phyloP scores from a whole-genome alignment of 2,113 vertebrate genomes.

The Suncus etruscus region DNA sequence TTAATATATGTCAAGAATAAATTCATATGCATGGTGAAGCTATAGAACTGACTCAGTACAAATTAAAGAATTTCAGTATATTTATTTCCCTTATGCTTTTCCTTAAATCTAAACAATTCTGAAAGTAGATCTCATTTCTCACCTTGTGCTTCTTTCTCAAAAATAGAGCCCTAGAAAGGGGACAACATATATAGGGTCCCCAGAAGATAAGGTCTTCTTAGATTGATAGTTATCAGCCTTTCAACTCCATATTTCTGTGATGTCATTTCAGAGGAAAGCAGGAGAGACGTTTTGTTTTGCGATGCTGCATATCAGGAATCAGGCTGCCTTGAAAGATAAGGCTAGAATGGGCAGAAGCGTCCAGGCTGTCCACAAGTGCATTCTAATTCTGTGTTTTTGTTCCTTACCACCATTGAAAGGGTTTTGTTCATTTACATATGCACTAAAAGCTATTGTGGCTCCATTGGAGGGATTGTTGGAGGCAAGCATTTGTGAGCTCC shows the following conservation, averaged over 20 bases:
- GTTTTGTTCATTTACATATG: conserved; percentile 67
- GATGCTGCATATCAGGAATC: conserved; percentile 49
- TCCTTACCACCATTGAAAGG: conserved; percentile 63
- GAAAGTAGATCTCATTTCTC: not conserved
- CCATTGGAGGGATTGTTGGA: conserved; percentile 61
- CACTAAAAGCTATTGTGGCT: conserved; percentile 59
- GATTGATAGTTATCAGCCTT: conserved; percentile 69
- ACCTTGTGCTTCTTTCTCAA: not conserved
- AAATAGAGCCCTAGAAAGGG: conserved; percentile 48
- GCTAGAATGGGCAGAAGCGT: conserved; percentile 55
- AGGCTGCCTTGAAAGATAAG: conserved; percentile 78
- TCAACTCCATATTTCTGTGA: not conserved
- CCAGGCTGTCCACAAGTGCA: conserved; percentile 43
- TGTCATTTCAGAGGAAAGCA: conserved; percentile 63
- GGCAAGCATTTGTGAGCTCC: conserved; percentile 60
- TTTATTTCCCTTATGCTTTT: not conserved
- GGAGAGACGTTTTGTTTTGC: conserved; percentile 70
- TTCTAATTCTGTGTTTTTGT: conserved; percentile 78
- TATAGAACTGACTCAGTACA: not conserved
- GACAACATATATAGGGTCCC: conserved; percentile 20
- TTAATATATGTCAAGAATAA: not conserved
- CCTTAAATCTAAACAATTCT: conserved; percentile 13
- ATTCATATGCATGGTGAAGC: not conserved
- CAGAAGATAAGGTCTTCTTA: conserved; percentile 72
- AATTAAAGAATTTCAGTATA: not conserved